A percentile compares a stretch with the other conserved stretches of the same genome.
These are phyloP conservation scores for Triplophysa tibetana DNA, from an alignment of 2,113 vertebrate species.

Conservation along the genomic window DNA sequence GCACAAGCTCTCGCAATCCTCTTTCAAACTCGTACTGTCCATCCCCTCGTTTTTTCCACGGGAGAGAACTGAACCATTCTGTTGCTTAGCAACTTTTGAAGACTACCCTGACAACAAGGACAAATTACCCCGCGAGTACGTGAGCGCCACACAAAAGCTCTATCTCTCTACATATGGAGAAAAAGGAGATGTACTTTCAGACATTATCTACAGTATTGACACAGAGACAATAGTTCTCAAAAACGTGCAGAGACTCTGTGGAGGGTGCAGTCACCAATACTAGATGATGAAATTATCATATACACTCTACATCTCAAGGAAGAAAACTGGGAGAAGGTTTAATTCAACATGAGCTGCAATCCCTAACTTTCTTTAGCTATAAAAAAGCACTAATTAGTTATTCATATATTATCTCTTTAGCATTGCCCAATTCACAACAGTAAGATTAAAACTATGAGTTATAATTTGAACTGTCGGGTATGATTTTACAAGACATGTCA, in stretches of 20 bases:
- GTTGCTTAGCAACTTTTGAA: conserved; percentile 64
- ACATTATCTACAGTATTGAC: conserved; percentile 29
- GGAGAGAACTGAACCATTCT: conserved; percentile 49
- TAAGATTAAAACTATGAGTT: too few species aligned
- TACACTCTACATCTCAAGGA: too few species aligned
- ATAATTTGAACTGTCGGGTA: too few species aligned
- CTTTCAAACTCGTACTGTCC: conserved; percentile 28
- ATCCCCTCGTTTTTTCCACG: neutral
- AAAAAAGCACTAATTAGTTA: too few species aligned
- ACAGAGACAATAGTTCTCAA: neutral
- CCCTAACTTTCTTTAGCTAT: too few species aligned
- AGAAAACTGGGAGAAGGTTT: too few species aligned
- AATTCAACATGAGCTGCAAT: too few species aligned
- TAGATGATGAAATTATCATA: neutral
- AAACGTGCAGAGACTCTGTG: neutral
- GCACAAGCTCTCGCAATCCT: conserved; percentile 25
- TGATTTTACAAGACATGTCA: too few species aligned
- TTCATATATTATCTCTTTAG: too few species aligned
- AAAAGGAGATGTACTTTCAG: neutral
- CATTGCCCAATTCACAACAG: too few species aligned
- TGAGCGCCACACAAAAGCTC: conserved; percentile 42
- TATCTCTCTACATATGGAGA: neutral
- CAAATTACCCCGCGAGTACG: conserved; percentile 49
- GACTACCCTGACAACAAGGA: conserved; percentile 50
- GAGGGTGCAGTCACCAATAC: neutral